Percentiles rank a stretch among this genome's conserved stretches.
These are phyloP conservation scores for Teleogryllus occipitalis DNA, from an alignment of 1,140 invertebrate species.

Conservation along the genomic window DNA sequence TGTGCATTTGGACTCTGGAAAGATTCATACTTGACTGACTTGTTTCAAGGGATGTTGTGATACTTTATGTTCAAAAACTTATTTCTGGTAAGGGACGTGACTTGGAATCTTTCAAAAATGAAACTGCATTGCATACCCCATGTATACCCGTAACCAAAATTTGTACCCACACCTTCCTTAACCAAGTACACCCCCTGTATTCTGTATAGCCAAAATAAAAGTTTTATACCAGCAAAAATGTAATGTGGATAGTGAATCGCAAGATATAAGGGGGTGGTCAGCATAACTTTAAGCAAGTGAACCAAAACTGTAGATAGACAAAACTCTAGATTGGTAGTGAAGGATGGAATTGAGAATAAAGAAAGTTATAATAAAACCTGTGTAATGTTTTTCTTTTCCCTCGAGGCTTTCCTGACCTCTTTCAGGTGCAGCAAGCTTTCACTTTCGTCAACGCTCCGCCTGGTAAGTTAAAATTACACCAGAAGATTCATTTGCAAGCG, in stretches of 20 bases:
- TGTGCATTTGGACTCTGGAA: background rate
- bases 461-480: no score
- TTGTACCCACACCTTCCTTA: slow-evolving; percentile 16
- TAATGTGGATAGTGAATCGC: slow-evolving; percentile 11
- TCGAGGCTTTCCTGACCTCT: background rate
- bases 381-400: background rate
- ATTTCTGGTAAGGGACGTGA: background rate
- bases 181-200: slow-evolving; percentile 5
- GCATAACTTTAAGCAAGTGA: slow-evolving; percentile 16
- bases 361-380: slow-evolving; percentile 20
- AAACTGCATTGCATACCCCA: background rate
- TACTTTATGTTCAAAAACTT: background rate
- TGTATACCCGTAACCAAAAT: background rate
- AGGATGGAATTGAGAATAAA: slow-evolving; percentile 24
- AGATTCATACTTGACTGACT: background rate
- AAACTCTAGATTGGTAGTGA: slow-evolving; percentile 22
- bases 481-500: no score
- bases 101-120: background rate
- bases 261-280: background rate
- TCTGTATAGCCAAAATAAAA: slow-evolving; percentile 19
- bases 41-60: slow-evolving; percentile 4
- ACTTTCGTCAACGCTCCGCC: no score
- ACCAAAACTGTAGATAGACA: slow-evolving; percentile 23
- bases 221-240: slow-evolving; percentile 22
- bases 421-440: background rate